Evolutionary conservation across 2,797 vertebrate species (phyloP).

Genomic region (Coccyzus lansbergi): DNA sequence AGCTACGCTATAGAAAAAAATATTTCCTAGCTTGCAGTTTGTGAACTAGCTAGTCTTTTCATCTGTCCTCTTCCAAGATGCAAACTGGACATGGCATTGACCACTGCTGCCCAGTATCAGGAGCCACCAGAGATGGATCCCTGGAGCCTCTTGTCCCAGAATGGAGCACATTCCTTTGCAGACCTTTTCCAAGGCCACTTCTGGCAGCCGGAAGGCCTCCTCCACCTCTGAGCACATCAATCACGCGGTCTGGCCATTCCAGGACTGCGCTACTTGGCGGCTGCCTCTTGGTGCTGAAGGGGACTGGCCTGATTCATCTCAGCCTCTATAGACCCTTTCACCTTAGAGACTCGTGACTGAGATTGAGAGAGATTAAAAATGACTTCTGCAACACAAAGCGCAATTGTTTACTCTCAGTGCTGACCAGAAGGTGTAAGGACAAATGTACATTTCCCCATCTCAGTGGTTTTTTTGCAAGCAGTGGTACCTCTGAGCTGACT

Average conservation of each 20-base stretch:
- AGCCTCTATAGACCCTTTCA: not conserved
- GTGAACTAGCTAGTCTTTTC: too few species aligned
- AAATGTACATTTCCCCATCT: fast-evolving
- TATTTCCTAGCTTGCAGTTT: too few species aligned
- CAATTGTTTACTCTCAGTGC: not conserved
- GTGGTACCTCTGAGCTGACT: fast-evolving
- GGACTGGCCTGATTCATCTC: fast-evolving
- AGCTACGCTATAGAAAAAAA: too few species aligned
- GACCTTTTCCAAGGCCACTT: not conserved
- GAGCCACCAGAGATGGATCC: not conserved
- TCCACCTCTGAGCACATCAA: fast-evolving
- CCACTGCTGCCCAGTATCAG: not conserved
- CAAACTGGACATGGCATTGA: not conserved
- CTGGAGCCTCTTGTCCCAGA: not conserved
- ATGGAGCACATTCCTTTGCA: fast-evolving
- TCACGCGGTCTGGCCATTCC: not conserved
- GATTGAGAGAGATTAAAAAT: slow-evolving; percentile 18
- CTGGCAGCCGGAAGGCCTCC: not conserved
- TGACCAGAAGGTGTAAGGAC: not conserved
- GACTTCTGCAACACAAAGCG: not conserved
- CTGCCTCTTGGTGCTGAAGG: fast-evolving
- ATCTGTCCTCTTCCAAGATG: too few species aligned
- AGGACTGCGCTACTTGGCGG: not conserved
- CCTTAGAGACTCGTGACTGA: slow-evolving; percentile 5
- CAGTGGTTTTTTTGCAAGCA: not conserved